Conservation (phyloP, 2,113 vertebrate species). For the Pseudonaja textilis region DNA sequence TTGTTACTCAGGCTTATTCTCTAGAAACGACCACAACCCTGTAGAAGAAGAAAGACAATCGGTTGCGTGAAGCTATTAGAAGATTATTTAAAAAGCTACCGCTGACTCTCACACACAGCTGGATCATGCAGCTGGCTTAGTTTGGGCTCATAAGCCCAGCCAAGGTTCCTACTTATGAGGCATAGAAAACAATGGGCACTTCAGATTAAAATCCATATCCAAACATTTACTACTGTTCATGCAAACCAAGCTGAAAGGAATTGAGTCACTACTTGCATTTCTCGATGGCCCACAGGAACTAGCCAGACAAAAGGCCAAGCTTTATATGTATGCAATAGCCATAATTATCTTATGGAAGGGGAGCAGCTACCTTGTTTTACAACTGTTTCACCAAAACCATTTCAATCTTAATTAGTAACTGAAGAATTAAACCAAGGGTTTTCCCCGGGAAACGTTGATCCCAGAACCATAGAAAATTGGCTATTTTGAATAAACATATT, state of each 20-base stretch:
- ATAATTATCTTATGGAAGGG: not conserved
- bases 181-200: not conserved
- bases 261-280: not conserved
- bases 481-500: not conserved
- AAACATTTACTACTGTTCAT: not conserved
- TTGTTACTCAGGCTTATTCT: not conserved
- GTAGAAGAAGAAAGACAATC: not conserved
- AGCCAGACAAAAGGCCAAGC: not conserved
- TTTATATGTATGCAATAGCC: not conserved
- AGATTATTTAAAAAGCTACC: not conserved
- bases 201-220: not conserved
- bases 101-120: not conserved
- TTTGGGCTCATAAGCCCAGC: not conserved
- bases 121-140: not conserved
- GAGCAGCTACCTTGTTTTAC: not conserved
- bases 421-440: not conserved
- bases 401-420: not conserved
- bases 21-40: not conserved
- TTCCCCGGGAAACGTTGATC: not conserved
- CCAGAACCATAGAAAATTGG: not conserved
- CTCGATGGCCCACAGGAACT: not conserved
- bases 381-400: not conserved
- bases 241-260: not conserved
- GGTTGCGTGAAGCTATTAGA: not conserved
- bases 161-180: not conserved